A percentile compares a stretch with the other conserved stretches of the same genome.
phyloP scores from a whole-genome alignment of 2,797 vertebrate genomes.

The Microtus obscurus region DNA sequence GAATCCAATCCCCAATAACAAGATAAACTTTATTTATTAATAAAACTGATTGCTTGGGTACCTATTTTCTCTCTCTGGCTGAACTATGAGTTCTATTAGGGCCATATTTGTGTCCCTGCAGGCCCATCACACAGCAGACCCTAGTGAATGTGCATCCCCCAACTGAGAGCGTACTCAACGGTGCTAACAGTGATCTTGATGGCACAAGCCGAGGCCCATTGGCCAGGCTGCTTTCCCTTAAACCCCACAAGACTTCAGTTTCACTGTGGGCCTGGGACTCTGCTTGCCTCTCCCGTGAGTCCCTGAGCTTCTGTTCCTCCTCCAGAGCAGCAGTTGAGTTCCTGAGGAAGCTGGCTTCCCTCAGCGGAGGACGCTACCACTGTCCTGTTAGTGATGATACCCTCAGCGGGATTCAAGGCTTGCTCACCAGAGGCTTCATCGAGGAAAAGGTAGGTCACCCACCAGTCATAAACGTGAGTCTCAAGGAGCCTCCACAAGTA shows the following conservation, averaged over 20 bases:
- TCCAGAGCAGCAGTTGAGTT: constrained; percentile 88
- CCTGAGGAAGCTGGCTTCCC: constrained; percentile 88
- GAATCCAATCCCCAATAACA: neutral
- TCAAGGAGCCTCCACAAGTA: neutral
- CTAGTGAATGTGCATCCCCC: neutral
- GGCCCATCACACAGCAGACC: neutral
- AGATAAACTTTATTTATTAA: neutral
- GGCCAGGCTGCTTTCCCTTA: neutral
- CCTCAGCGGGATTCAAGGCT: constrained; percentile 78
- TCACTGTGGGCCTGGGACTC: neutral
- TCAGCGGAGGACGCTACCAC: constrained; percentile 89
- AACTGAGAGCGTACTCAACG: neutral
- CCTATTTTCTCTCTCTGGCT: neutral
- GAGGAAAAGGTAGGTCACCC: constrained; percentile 85
- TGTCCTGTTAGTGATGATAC: constrained; percentile 83
- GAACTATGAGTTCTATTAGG: neutral
- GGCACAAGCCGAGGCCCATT: neutral
- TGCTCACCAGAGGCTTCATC: constrained; percentile 85
- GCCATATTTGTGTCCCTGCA: neutral
- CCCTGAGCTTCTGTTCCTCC: neutral
- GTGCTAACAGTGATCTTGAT: rapidly evolving
- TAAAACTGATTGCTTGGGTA: neutral
- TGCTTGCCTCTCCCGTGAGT: neutral
- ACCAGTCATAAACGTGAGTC: neutral
- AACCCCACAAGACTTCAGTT: neutral